Percentiles rank a stretch among this genome's conserved stretches.
Evolutionary conservation across 2,113 vertebrate species (phyloP).

Genomic region (Tyrannus savana): DNA sequence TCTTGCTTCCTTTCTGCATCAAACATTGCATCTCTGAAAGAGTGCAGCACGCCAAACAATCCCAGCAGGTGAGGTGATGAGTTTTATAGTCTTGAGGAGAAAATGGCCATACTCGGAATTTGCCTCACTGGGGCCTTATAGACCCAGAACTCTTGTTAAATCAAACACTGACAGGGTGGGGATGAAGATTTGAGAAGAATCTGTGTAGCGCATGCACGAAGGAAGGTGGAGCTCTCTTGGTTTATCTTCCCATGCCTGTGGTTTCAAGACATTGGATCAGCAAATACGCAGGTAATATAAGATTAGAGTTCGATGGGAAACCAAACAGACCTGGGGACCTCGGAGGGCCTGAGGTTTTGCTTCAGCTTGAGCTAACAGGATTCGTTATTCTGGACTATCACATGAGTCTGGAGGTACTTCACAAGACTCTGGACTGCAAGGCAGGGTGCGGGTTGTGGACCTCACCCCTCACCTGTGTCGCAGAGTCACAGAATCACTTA

Average conservation of each 20-base stretch:
- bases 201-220: background rate
- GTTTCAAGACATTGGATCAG: background rate
- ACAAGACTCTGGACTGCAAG: background rate
- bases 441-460: accelerated
- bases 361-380: background rate
- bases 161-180: background rate
- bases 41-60: background rate
- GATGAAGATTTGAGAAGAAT: background rate
- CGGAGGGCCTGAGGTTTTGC: background rate
- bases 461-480: background rate
- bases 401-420: background rate
- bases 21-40: background rate
- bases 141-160: background rate
- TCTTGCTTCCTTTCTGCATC: background rate
- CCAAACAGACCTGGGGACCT: background rate
- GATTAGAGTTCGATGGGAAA: background rate
- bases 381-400: background rate
- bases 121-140: background rate
- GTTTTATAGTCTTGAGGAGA: background rate
- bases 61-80: background rate
- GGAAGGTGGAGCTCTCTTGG: background rate
- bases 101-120: background rate
- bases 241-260: background rate
- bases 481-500: too few relatives aligned
- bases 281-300: background rate